phyloP scores from a whole-genome alignment of 2,113 vertebrate species.

The Varanus komodoensis region DNA sequence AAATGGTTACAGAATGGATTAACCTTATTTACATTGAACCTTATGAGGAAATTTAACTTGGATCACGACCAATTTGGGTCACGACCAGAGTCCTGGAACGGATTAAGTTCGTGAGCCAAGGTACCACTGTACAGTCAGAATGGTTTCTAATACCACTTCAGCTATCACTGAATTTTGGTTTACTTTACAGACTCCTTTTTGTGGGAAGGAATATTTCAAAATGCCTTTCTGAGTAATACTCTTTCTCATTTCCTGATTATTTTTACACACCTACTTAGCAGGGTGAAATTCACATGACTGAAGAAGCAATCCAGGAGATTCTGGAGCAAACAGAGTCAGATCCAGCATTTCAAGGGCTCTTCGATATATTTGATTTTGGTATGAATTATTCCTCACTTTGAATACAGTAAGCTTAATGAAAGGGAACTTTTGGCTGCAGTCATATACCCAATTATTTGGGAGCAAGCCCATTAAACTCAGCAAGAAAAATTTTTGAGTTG shows the following conservation, averaged over 20 bases:
- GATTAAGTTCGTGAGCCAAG: too few relatives aligned
- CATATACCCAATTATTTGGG: not conserved
- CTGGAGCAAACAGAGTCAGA: conserved; percentile 96
- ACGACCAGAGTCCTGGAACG: too few relatives aligned
- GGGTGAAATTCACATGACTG: conserved; percentile 98
- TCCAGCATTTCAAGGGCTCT: conserved; percentile 96
- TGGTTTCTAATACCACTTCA: not conserved
- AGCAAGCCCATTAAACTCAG: not conserved
- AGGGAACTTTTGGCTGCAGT: not conserved
- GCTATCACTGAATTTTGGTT: not conserved
- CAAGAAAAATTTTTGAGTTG: not conserved
- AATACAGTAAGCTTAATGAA: not conserved
- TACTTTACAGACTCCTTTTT: not conserved
- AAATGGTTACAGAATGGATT: too few relatives aligned
- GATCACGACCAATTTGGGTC: too few relatives aligned
- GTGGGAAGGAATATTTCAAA: too few relatives aligned
- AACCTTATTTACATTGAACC: too few relatives aligned
- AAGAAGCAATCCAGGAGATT: conserved; percentile 97
- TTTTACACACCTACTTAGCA: conserved; percentile 61
- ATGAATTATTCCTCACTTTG: conserved; percentile 45
- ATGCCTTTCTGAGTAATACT: not conserved
- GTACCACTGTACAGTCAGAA: not conserved
- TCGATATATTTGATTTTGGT: conserved; percentile 97
- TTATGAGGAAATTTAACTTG: too few relatives aligned
- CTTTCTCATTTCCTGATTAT: not conserved